Evolutionary conservation across 2,113 vertebrate genomes (phyloP).

Genomic region (Tragulus kanchil): DNA sequence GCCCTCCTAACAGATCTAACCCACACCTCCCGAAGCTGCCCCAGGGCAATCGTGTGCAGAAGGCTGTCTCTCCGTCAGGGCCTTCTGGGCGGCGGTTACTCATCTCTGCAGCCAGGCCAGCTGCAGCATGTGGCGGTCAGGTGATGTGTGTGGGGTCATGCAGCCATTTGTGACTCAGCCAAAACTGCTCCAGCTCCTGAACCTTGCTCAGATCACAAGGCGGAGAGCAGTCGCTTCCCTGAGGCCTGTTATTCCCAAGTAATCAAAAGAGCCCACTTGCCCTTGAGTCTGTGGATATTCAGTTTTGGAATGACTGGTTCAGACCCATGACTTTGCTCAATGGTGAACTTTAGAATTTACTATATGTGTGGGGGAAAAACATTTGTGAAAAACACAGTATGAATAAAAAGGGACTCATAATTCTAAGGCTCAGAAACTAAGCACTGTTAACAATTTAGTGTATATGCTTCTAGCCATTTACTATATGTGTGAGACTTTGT

Average conservation of each 20-base stretch:
- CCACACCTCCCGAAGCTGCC: neutral
- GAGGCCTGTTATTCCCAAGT: conserved; percentile 15
- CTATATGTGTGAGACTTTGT: neutral
- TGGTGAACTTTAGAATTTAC: no score
- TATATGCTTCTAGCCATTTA: neutral
- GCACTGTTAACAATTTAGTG: neutral
- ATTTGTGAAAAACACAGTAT: no score
- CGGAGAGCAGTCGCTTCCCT: conserved; percentile 12
- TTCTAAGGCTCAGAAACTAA: neutral
- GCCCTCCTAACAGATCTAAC: neutral
- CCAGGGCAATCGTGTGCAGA: neutral
- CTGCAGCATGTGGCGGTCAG: conserved; percentile 61
- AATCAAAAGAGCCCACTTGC: conserved; percentile 55
- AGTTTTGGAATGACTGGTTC: neutral
- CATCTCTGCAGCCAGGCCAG: conserved; percentile 35
- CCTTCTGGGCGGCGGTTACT: neutral
- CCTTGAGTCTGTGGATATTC: neutral
- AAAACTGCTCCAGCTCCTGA: conserved; percentile 52
- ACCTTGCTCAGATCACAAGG: conserved; percentile 67
- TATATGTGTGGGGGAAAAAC: no score
- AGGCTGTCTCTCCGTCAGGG: neutral
- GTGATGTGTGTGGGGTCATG: conserved; percentile 58
- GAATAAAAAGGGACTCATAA: neutral
- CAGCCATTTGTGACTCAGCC: conserved; percentile 68
- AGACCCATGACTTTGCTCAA: neutral